Conservation (phyloP, 2,797 vertebrate genomes). For the Dromococcyx pavoninus region DNA sequence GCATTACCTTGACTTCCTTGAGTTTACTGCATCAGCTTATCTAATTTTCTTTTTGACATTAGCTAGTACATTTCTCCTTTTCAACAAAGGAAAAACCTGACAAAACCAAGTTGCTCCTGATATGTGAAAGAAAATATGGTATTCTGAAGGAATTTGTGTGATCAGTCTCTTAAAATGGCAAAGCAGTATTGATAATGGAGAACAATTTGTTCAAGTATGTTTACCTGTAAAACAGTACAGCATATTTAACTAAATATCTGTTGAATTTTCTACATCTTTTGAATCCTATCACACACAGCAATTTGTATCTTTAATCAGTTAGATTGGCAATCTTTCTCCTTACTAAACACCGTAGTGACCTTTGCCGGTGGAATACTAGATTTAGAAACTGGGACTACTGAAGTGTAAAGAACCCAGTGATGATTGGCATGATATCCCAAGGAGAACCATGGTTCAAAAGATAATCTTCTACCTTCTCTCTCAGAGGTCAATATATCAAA, state of each 20-base stretch:
- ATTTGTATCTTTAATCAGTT: conserved; percentile 3
- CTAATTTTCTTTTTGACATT: conserved; percentile 38
- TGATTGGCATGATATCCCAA: not conserved
- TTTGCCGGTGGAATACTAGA: not conserved
- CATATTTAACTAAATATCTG: conserved; percentile 16
- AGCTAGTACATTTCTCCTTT: not conserved
- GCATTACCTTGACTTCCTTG: not conserved
- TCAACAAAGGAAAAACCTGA: conserved; percentile 15
- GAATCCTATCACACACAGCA: not conserved
- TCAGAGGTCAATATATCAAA: conserved; percentile 7
- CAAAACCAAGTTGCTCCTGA: conserved; percentile 38
- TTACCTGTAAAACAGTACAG: conserved; percentile 24
- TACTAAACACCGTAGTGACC: not conserved
- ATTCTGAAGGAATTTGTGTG: conserved; percentile 15
- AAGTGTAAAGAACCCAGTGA: conserved; percentile 32
- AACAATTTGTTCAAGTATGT: conserved; percentile 20
- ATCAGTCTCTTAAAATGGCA: conserved; percentile 33
- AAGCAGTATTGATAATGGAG: conserved; percentile 14
- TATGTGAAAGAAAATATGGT: conserved; percentile 20
- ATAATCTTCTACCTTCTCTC: not conserved
- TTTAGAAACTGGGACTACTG: not conserved
- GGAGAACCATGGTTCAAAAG: not conserved
- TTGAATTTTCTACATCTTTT: conserved; percentile 20
- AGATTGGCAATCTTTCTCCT: not conserved
- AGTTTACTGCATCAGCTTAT: conserved; percentile 23